Base-by-base conservation (phyloP, 2,113 vertebrate species). In the Myotis yumanensis region DNA sequence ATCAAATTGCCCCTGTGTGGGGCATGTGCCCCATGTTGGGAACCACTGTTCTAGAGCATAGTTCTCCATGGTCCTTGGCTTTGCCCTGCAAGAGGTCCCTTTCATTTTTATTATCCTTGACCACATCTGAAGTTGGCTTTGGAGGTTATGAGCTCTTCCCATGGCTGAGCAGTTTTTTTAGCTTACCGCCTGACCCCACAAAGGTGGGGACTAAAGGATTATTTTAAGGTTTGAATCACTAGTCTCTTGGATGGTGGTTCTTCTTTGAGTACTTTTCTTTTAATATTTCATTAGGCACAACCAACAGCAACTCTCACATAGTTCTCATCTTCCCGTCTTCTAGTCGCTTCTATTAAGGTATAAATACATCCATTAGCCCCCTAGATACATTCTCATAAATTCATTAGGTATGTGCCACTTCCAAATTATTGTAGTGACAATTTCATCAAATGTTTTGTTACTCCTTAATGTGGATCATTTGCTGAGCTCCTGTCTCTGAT, bases 51-150 rank as follows among this genome's bases (percentile, higher is more conserved):
- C 51, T 37, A 10, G 68, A 51, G 62, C 32, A 32, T 88, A 51
- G 77, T 92, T 92, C 77, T 95, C 43, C 37, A 28, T 64, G 93
- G 54, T 86, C 77, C 35, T 46, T 96, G 68, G 40, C 76, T 95
- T 96, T 84, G 81, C 57, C 32, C n/a, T 80, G 5, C 11, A 46
- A 81, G 51, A 81, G 43, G 11, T 30, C 59, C 57, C 43, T 85
- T 73, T 7, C 23, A 20, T 75, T 66, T 93, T 93, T 80, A 11
- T 93, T 86, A 93, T 85, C 59, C 20, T 75, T 76, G 77, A 20
- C 7, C 22, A 43, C 40, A 83, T 73, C 52, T 85, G 32, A 87
- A 76, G 66, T 76, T 91, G 75, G 0, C 51, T 96, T 94, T 93
- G 85, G 71, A 93, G 71, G 72, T 11, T 37, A 18, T 86, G 81